phyloP scores from a whole-genome alignment of 2,113 vertebrate genomes.

The Egretta garzetta region DNA sequence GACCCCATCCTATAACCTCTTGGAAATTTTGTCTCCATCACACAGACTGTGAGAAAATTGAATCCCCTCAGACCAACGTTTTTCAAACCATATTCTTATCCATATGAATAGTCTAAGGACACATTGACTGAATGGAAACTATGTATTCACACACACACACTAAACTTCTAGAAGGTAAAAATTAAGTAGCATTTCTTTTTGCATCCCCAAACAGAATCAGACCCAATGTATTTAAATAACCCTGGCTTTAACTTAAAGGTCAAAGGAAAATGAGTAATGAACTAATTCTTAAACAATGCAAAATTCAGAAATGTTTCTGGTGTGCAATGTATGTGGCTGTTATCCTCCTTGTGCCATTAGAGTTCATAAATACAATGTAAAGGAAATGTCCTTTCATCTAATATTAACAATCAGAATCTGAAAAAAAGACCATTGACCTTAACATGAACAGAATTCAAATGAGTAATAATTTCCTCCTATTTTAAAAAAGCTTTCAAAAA shows the following conservation, averaged over 20 bases:
- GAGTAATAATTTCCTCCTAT: slow-evolving; percentile 79
- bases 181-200: background rate
- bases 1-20: background rate
- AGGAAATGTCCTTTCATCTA: slow-evolving; percentile 77
- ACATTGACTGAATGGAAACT: background rate
- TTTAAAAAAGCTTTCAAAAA: slow-evolving; percentile 72
- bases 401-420: slow-evolving; percentile 75
- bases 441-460: slow-evolving; percentile 70
- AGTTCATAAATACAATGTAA: slow-evolving; percentile 75
- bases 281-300: slow-evolving; percentile 60
- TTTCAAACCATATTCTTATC: background rate
- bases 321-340: slow-evolving; percentile 65
- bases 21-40: background rate
- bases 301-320: slow-evolving; percentile 55
- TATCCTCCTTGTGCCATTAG: slow-evolving; percentile 59
- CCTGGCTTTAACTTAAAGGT: slow-evolving; percentile 65
- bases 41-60: background rate
- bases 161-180: background rate
- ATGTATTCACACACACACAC: background rate
- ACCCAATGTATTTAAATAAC: background rate
- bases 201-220: background rate
- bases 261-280: slow-evolving; percentile 73
- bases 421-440: slow-evolving; percentile 68
- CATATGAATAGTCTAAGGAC: background rate
- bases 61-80: background rate